Conservation (phyloP, 2,113 vertebrate genomes). For the Galeopterus variegatus region DNA sequence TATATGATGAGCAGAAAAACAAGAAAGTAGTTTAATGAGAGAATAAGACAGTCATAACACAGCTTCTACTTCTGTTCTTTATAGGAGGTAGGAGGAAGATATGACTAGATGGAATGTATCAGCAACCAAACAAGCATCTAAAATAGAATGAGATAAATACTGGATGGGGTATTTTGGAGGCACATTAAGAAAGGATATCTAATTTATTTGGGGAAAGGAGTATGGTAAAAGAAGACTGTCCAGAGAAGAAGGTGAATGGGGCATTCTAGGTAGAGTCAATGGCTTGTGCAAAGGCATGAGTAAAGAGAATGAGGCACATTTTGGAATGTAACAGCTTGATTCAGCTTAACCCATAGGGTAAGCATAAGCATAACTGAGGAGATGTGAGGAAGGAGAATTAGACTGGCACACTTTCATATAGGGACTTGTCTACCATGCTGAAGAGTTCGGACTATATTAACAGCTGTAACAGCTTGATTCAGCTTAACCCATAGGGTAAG, state of each 20-base stretch:
- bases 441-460: not conserved
- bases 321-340: not conserved
- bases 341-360: too few relatives aligned
- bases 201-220: not conserved
- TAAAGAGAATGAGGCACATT: not conserved
- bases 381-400: not conserved
- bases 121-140: not conserved
- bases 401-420: not conserved
- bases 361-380: not conserved
- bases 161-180: too few relatives aligned
- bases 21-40: slow-evolving; percentile 39
- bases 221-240: not conserved
- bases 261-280: not conserved
- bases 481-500: not conserved
- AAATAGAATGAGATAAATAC: not conserved
- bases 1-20: slow-evolving; percentile 17
- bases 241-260: not conserved
- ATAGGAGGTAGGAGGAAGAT: not conserved
- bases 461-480: not conserved
- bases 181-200: not conserved
- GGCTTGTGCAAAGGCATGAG: not conserved
- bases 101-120: not conserved
- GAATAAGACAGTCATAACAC: not conserved
- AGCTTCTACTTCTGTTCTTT: not conserved
- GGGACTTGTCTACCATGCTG: not conserved